Conservation (phyloP, 1,140 invertebrate species). For the Ceratoteleas bidentatus region DNA sequence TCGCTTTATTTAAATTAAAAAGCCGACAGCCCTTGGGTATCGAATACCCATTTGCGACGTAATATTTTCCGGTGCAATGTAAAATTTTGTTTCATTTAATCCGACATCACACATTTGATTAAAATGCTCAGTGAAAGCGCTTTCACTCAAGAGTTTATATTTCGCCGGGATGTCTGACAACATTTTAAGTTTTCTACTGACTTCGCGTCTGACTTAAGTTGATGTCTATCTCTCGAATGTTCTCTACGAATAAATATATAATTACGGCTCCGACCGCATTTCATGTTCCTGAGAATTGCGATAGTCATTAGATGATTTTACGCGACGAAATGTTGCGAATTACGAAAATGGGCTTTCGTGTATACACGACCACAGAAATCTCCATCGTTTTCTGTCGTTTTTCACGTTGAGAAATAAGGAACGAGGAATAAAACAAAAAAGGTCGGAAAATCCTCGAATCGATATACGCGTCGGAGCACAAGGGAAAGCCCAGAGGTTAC, state of each 20-base stretch:
- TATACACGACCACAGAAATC: slow-evolving; percentile 24
- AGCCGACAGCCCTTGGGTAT: too few species aligned
- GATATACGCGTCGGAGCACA: slow-evolving; percentile 59
- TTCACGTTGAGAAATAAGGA: slow-evolving; percentile 35
- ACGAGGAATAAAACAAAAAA: slow-evolving; percentile 47
- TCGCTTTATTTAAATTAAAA: too few species aligned
- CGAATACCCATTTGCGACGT: too few species aligned
- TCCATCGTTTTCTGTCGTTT: slow-evolving; percentile 38
- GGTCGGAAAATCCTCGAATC: slow-evolving; percentile 59
- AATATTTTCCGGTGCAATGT: too few species aligned
- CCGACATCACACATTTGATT: too few species aligned
- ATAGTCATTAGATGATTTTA: too few species aligned
- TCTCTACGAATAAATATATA: not conserved
- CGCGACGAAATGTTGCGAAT: too few species aligned
- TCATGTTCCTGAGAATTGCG: too few species aligned
- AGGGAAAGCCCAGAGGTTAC: slow-evolving; percentile 54
- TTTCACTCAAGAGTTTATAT: not conserved
- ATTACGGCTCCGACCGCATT: too few species aligned
- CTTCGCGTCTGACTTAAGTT: slow-evolving; percentile 1
- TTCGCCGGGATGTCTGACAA: slow-evolving; percentile 24
- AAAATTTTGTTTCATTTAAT: too few species aligned
- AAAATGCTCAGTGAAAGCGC: too few species aligned
- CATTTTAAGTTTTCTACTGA: slow-evolving; percentile 16
- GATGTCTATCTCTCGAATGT: not conserved
- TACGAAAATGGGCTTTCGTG: too few species aligned